phyloP scores from a whole-genome alignment of 1,140 invertebrate genomes.

The Hyphantria cunea region DNA sequence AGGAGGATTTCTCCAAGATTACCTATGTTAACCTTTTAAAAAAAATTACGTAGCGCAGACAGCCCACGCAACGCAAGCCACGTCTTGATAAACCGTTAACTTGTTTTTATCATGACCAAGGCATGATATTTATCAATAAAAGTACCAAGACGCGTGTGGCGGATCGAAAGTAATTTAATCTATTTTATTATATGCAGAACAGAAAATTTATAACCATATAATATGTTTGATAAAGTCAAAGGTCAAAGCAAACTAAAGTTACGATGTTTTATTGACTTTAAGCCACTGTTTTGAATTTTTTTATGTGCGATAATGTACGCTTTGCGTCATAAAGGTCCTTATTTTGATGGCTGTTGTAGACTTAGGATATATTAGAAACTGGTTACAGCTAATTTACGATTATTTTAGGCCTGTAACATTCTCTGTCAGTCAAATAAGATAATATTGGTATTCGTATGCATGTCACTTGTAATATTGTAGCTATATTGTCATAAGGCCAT shows the following conservation, averaged over 20 bases:
- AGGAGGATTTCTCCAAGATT: too few species aligned
- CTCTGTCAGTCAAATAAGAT: conserved; percentile 10
- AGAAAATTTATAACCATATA: conserved; percentile 7
- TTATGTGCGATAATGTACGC: conserved; percentile 3
- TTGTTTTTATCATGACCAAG: too few species aligned
- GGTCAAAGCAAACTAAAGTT: conserved; percentile 12
- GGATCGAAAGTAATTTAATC: conserved; percentile 18
- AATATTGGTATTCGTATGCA: conserved; percentile 8
- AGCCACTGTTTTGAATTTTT: conserved; percentile 22
- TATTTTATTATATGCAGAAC: conserved; percentile 8
- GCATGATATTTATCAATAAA: background rate
- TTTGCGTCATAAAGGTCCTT: conserved; percentile 7
- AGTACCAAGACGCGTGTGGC: background rate
- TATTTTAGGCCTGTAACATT: background rate
- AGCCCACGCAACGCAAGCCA: too few species aligned
- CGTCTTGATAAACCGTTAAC: too few species aligned
- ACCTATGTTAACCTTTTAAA: too few species aligned
- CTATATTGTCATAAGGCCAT: too few species aligned
- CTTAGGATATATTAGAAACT: conserved; percentile 3
- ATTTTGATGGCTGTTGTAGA: conserved; percentile 1
- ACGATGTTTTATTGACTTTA: conserved; percentile 9
- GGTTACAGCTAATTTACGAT: conserved; percentile 17
- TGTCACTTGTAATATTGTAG: background rate
- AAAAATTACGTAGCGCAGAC: too few species aligned
- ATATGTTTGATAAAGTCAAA: conserved; percentile 5